A percentile compares a stretch with the other conserved stretches of the same genome.
These are phyloP conservation scores for Catamblyrhynchus diadema DNA, from an alignment of 2,797 vertebrate species.

Conservation along the genomic window DNA sequence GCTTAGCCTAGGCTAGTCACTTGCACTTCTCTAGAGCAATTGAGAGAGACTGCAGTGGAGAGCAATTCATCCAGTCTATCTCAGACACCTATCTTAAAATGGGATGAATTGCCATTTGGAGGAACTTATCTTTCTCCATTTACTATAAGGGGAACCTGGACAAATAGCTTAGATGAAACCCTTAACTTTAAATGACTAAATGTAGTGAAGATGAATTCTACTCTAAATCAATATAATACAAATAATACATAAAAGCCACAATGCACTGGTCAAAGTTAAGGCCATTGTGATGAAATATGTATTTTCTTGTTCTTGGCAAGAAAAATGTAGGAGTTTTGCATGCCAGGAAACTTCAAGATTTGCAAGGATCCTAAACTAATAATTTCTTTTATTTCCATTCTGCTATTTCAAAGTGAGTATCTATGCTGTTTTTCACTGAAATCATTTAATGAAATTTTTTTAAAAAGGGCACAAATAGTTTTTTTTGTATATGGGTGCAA, in stretches of 20 bases:
- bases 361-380: neutral
- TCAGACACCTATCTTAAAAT: neutral
- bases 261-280: slow-evolving; percentile 19
- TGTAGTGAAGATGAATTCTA: slow-evolving; percentile 7
- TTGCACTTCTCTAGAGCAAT: neutral
- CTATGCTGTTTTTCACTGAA: neutral
- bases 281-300: neutral
- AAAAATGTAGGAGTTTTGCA: neutral
- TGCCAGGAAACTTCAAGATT: neutral
- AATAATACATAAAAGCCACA: slow-evolving; percentile 37
- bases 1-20: neutral
- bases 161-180: slow-evolving; percentile 1
- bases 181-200: slow-evolving; percentile 4
- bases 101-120: slow-evolving; percentile 4
- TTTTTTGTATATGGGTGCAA: neutral
- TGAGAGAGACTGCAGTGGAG: neutral
- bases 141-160: neutral
- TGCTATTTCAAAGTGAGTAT: neutral
- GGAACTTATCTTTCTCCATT: slow-evolving; percentile 22
- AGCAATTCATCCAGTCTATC: neutral
- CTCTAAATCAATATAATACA: slow-evolving; percentile 27
- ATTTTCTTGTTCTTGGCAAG: slow-evolving; percentile 1
- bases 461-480: neutral
- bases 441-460: neutral
- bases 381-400: neutral